Percentiles rank a stretch among this genome's conserved stretches.
Conservation (phyloP, 2,888 invertebrate species). For the Mongoloraphidia duomilia region DNA sequence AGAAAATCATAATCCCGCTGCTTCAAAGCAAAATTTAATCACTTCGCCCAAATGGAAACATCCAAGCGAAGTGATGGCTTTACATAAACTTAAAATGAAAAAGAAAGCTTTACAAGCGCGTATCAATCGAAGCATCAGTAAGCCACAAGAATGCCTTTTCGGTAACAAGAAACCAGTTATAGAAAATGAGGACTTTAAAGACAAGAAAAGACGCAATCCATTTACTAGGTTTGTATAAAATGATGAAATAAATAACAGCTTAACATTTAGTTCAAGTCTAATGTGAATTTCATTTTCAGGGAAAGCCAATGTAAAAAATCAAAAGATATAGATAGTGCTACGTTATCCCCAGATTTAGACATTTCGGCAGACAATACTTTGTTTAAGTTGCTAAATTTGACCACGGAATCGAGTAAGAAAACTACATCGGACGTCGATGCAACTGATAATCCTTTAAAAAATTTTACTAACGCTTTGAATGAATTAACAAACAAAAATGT, state of each 20-base stretch:
- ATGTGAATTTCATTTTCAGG: slow-evolving; percentile 13
- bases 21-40: slow-evolving; percentile 9
- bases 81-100: slow-evolving; percentile 60
- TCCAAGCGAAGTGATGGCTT: slow-evolving; percentile 52
- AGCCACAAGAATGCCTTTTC: slow-evolving; percentile 21
- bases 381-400: slow-evolving; percentile 37
- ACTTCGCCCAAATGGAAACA: slow-evolving; percentile 40
- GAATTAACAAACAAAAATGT: slow-evolving; percentile 14
- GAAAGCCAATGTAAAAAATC: slow-evolving; percentile 18
- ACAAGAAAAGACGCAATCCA: slow-evolving; percentile 63
- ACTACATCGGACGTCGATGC: slow-evolving; percentile 21
- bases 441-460: slow-evolving; percentile 30
- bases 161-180: slow-evolving; percentile 25
- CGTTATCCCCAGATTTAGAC: slow-evolving; percentile 17
- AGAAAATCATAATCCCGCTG: too few relatives aligned
- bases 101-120: slow-evolving; percentile 65
- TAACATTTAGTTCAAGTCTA: slow-evolving; percentile 11
- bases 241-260: slow-evolving; percentile 16
- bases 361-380: slow-evolving; percentile 43
- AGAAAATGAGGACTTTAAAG: slow-evolving; percentile 32
- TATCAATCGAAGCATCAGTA: slow-evolving; percentile 29
- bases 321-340: slow-evolving; percentile 10
- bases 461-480: not conserved
- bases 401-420: slow-evolving; percentile 22
- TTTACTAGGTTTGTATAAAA: slow-evolving; percentile 43